phyloP scores from a whole-genome alignment of 2,888 invertebrate genomes.

The Pachliopta kotzebuea region DNA sequence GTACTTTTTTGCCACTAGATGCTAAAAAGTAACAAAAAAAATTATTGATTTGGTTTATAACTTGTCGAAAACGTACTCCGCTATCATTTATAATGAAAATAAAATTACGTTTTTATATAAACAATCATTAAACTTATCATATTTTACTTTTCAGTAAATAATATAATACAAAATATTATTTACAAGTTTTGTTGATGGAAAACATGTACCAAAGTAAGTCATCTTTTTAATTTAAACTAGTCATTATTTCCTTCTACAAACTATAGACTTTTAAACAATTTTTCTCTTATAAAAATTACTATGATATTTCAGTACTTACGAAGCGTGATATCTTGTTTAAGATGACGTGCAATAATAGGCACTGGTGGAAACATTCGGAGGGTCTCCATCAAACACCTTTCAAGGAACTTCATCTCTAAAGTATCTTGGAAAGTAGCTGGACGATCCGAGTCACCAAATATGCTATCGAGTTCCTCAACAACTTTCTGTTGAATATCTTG shows the following conservation, averaged over 20 bases:
- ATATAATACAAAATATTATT: too few species aligned
- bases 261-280: too few species aligned
- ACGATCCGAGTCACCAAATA: constrained; percentile 88
- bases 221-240: too few species aligned
- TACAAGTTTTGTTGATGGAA: too few species aligned
- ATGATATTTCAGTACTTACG: constrained; percentile 67
- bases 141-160: too few species aligned
- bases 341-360: constrained; percentile 86
- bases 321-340: constrained; percentile 86
- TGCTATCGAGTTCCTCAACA: constrained; percentile 85
- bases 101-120: too few species aligned
- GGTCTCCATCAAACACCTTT: constrained; percentile 90
- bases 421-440: constrained; percentile 90
- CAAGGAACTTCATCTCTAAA: constrained; percentile 91
- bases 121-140: too few species aligned
- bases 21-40: constrained; percentile 54
- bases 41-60: neutral
- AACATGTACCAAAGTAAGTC: too few species aligned
- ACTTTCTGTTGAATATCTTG: constrained; percentile 87
- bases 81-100: too few species aligned
- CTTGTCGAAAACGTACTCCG: neutral
- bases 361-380: constrained; percentile 90
- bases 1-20: constrained; percentile 83
- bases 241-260: too few species aligned
- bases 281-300: neutral